Evolutionary conservation across 2,797 vertebrate genomes (phyloP).

Genomic region (Pterois miles): DNA sequence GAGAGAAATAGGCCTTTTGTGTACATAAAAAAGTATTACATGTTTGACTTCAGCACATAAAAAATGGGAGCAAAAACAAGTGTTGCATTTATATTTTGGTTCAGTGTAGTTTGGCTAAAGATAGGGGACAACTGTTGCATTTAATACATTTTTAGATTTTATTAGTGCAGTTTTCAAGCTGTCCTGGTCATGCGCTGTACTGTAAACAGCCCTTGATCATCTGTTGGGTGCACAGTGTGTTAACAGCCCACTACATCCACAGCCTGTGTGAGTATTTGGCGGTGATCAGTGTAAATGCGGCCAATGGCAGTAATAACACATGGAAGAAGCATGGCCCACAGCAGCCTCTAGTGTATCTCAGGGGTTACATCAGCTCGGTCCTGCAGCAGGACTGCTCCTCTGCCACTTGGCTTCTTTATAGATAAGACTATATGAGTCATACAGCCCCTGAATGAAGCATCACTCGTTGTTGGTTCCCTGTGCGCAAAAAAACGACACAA

Average conservation of each 20-base stretch:
- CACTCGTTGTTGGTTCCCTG: conserved; percentile 51
- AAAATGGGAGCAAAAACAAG: too few species aligned
- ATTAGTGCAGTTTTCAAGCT: not conserved
- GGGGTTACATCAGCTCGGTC: conserved; percentile 69
- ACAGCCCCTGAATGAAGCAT: conserved; percentile 71
- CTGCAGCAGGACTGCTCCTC: conserved; percentile 77
- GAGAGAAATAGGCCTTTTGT: too few species aligned
- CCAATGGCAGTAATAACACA: conserved; percentile 3
- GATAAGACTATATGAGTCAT: conserved; percentile 83
- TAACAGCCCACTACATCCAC: not conserved
- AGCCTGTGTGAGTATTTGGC: conserved; percentile 6
- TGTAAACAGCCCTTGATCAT: conserved; percentile 7
- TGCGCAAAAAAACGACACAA: conserved; percentile 45
- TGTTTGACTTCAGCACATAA: too few species aligned
- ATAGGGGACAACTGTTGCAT: not conserved
- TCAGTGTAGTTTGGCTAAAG: not conserved
- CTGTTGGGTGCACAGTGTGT: conserved; percentile 15
- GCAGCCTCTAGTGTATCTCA: conserved; percentile 72
- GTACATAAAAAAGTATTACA: too few species aligned
- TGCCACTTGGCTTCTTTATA: conserved; percentile 77
- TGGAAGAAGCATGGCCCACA: conserved; percentile 52
- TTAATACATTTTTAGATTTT: not conserved
- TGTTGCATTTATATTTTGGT: too few species aligned
- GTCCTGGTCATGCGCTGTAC: not conserved
- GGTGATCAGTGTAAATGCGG: conserved; percentile 9